Percentiles rank a stretch among this genome's conserved stretches.
These are phyloP conservation scores for Bombylius discolor DNA, from an alignment of 2,888 invertebrate genomes.

Conservation along the genomic window DNA sequence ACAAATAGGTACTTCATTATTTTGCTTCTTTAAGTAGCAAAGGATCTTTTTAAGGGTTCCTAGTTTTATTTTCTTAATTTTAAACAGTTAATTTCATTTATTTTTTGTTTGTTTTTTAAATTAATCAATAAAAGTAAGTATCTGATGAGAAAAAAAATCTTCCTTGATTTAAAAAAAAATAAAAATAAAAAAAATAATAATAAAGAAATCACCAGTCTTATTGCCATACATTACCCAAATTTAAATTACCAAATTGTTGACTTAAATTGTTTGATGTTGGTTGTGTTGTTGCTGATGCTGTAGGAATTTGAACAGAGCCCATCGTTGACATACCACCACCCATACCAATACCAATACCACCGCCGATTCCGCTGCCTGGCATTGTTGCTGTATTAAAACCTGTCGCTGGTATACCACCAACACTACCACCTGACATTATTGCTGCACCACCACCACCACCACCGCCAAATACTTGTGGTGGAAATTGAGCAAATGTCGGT, in stretches of 20 bases:
- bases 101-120: too few species aligned
- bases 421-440: background rate
- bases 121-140: too few species aligned
- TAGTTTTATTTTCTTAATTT: too few species aligned
- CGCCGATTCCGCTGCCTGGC: background rate
- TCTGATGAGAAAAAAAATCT: too few species aligned
- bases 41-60: too few species aligned
- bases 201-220: conserved; percentile 16
- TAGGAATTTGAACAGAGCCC: background rate
- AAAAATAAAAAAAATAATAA: too few species aligned
- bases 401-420: background rate
- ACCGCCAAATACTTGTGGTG: conserved; percentile 16
- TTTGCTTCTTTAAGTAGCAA: too few species aligned
- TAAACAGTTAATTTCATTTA: too few species aligned
- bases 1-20: too few species aligned
- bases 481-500: conserved; percentile 30
- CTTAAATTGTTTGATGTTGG: conserved; percentile 28
- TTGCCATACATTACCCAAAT: conserved; percentile 38
- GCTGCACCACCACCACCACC: conserved; percentile 4
- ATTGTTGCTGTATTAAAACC: conserved; percentile 1
- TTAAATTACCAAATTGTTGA: conserved; percentile 36
- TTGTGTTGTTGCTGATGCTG: conserved; percentile 1
- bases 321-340: background rate
- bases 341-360: background rate
- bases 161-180: too few species aligned